Evolutionary conservation across 2,888 invertebrate species (phyloP).

Genomic region (Diarsia brunnea): DNA sequence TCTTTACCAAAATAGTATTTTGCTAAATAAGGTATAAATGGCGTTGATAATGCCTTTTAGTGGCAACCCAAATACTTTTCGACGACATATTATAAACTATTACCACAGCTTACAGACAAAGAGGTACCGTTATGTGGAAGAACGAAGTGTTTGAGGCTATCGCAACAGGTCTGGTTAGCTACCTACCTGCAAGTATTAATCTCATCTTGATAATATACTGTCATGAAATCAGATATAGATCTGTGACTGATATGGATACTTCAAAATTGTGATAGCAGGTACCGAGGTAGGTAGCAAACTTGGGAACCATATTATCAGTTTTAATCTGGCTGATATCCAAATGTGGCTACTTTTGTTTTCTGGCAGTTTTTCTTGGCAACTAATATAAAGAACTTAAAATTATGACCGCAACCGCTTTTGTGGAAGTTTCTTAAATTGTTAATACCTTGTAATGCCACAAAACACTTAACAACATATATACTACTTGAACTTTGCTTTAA

Average conservation of each 20-base stretch:
- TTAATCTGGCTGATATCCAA: conserved; percentile 13
- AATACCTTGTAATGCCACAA: conserved; percentile 45
- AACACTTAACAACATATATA: conserved; percentile 26
- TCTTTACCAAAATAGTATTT: conserved; percentile 8
- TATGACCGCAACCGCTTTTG: background rate
- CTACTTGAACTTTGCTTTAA: conserved; percentile 18
- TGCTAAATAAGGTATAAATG: background rate
- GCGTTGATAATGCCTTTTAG: background rate
- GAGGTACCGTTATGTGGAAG: conserved; percentile 24
- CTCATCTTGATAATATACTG: conserved; percentile 9
- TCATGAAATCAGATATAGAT: conserved; percentile 28
- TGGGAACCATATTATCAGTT: conserved; percentile 12
- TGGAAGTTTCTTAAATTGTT: conserved; percentile 1
- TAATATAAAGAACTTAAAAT: background rate
- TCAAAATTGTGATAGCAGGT: background rate
- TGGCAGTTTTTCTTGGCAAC: conserved; percentile 20
- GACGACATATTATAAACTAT: conserved; percentile 1
- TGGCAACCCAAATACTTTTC: background rate
- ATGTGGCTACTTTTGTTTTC: conserved; percentile 7
- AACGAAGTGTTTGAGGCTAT: conserved; percentile 40
- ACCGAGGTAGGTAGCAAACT: background rate
- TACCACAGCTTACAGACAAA: conserved; percentile 8
- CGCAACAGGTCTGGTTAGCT: conserved; percentile 26
- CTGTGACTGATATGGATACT: conserved; percentile 20
- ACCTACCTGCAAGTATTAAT: conserved; percentile 16